Evolutionary conservation across 2,888 invertebrate species (phyloP).

Genomic region (Leptopilina syphax): DNA sequence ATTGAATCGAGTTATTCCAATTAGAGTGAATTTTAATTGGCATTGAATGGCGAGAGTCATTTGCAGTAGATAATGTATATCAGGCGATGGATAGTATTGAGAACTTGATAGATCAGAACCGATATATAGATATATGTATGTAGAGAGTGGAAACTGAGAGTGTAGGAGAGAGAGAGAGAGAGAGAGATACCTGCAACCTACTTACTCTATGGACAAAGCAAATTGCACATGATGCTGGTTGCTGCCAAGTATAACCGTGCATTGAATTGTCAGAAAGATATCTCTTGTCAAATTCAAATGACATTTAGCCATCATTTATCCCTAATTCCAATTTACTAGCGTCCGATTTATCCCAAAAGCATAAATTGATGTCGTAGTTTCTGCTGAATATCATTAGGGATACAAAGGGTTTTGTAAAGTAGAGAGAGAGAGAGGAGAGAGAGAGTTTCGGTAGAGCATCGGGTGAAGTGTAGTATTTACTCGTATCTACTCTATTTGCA

Average conservation of each 20-base stretch:
- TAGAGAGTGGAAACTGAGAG: too few relatives aligned
- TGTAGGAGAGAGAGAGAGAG: not conserved
- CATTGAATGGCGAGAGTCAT: not conserved
- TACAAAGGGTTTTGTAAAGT: conserved; percentile 37
- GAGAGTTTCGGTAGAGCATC: conserved; percentile 6
- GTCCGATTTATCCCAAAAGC: conserved; percentile 30
- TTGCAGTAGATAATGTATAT: conserved; percentile 15
- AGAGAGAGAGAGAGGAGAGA: too few relatives aligned
- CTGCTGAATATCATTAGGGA: conserved; percentile 34
- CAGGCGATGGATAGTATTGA: conserved; percentile 1
- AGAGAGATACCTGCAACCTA: conserved; percentile 20
- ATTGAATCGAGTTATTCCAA: not conserved
- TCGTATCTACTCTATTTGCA: conserved; percentile 38
- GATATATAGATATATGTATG: not conserved
- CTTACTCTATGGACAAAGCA: conserved; percentile 11
- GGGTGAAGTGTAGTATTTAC: conserved; percentile 31
- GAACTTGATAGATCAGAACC: conserved; percentile 34
- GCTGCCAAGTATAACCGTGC: conserved; percentile 5
- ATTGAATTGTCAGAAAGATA: conserved; percentile 38
- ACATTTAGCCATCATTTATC: conserved; percentile 25
- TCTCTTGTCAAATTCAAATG: conserved; percentile 36
- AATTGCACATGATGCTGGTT: conserved; percentile 21
- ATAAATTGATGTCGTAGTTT: conserved; percentile 36
- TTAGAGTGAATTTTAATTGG: conserved; percentile 31
- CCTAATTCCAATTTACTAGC: conserved; percentile 36